Conservation (phyloP, 1,140 invertebrate genomes). For the Zaprionus lachaisei region DNA sequence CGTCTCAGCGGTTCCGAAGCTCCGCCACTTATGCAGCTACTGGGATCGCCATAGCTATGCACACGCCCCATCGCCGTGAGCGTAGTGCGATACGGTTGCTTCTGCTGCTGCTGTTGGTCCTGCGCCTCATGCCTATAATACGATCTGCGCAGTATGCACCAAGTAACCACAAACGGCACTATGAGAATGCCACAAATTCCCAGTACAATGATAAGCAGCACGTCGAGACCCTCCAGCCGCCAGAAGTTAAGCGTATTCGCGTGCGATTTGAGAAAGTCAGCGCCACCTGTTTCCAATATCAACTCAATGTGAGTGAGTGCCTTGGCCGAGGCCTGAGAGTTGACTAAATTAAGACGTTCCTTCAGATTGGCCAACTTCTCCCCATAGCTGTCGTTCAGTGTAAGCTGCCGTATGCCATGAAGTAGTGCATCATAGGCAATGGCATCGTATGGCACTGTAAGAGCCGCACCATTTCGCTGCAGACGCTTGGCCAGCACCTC, state of each 20-base stretch:
- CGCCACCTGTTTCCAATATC: conserved; percentile 85
- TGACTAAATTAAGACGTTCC: conserved; percentile 62
- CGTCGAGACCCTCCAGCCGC: conserved; percentile 84
- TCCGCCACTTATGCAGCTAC: conserved; percentile 28
- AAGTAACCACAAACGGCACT: conserved; percentile 74
- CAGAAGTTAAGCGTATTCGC: conserved; percentile 84
- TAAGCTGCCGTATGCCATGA: conserved; percentile 65
- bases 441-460: conserved; percentile 59
- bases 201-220: conserved; percentile 72
- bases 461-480: conserved; percentile 69
- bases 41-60: conserved; percentile 61
- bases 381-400: conserved; percentile 62
- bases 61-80: conserved; percentile 58
- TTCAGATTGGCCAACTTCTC: conserved; percentile 80
- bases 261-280: conserved; percentile 83
- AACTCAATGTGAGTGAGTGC: conserved; percentile 87
- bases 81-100: conserved; percentile 43
- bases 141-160: conserved; percentile 69
- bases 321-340: conserved; percentile 63
- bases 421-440: conserved; percentile 68
- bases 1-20: conserved; percentile 50
- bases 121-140: conserved; percentile 66
- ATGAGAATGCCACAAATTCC: conserved; percentile 68
- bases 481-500: conserved; percentile 84
- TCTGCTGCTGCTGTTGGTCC: conserved; percentile 32